Evolutionary conservation across 2,797 vertebrate species (phyloP).

Genomic region (Spondyliosoma cantharus): DNA sequence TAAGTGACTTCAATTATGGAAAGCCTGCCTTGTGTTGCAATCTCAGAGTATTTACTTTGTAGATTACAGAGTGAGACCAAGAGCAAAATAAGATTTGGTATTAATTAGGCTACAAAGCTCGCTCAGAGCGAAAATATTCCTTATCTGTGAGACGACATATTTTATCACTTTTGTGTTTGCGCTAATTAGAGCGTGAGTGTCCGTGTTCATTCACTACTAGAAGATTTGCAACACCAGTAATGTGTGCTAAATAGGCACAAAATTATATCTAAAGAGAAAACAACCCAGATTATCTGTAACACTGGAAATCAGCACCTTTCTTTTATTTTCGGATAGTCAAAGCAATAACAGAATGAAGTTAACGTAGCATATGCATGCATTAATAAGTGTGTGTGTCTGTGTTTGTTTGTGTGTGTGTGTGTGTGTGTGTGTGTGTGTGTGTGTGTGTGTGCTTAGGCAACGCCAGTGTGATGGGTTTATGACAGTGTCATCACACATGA

Average conservation of each 20-base stretch:
- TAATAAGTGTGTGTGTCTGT: conserved; percentile 10
- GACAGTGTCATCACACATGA: conserved; percentile 69
- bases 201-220: conserved; percentile 11
- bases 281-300: not conserved
- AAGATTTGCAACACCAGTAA: conserved; percentile 8
- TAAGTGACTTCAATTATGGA: conserved; percentile 61
- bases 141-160: conserved; percentile 53
- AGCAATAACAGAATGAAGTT: conserved; percentile 13
- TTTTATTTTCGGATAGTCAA: conserved; percentile 4
- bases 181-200: conserved; percentile 40
- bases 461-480: conserved; percentile 54
- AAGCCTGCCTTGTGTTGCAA: conserved; percentile 51
- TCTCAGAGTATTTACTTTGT: conserved; percentile 61
- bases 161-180: conserved; percentile 45
- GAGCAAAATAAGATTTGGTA: conserved; percentile 56
- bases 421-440: conserved; percentile 2
- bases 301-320: not conserved
- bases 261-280: not conserved
- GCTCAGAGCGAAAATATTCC: conserved; percentile 40
- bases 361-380: conserved; percentile 4
- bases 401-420: conserved; percentile 1
- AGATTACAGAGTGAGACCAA: conserved; percentile 53
- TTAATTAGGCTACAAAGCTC: conserved; percentile 60
- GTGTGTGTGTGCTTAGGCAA: conserved; percentile 23
- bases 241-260: not conserved